Base-by-base conservation (phyloP, 2,797 vertebrate species). In the Momotus momota region DNA sequence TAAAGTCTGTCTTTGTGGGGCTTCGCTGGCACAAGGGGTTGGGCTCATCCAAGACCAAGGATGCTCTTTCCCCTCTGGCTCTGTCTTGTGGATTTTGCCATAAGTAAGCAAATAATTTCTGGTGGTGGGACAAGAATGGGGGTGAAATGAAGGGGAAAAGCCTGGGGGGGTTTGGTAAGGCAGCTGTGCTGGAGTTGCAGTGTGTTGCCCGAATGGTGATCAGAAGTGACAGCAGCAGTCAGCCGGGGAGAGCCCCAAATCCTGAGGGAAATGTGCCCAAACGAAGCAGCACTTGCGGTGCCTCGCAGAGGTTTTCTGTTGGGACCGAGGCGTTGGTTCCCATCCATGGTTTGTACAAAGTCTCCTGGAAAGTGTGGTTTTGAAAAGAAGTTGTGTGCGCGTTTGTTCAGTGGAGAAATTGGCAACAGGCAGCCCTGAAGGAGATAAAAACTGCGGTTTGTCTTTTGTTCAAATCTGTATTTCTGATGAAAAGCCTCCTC, bases 371-470 rank as follows among this genome's bases (percentile, higher is more conserved):
- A 88, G 33, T 4, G 65, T 48, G 45, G 26, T 60, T 91, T 81
- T 49, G 54, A 52, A 72, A 84, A 90, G 70, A 75, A 88, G 61
- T 62, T 7, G 5, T 16, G 16, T n/a, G 82, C 91, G 69, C 40
- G 70, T 93, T 86, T 81, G 33, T 78, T 82, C 7, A 15, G 29
- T 23, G 54, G 65, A 71, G 79, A 67, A 71, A 85, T 3, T 61
- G 55, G 77, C 80, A 73, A 40, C 4, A 0, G 1, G 16, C 26
- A 65, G 41, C 23, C n/a, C 51, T 55, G 54, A 74, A 73, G n/a
- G 77, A 90, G 87, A 91, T 66, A 94, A 70, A 90, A 86, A 43
- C 5, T 80, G 18, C 31, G 67, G 77, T 73, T 82, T 73, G 88
- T 57, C 40, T 84, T 86, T 62, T 62, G 58, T 41, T 89, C 85